These are phyloP conservation scores for Tolypeutes matacus DNA, from an alignment of 2,797 vertebrate species.

Conservation along the genomic window DNA sequence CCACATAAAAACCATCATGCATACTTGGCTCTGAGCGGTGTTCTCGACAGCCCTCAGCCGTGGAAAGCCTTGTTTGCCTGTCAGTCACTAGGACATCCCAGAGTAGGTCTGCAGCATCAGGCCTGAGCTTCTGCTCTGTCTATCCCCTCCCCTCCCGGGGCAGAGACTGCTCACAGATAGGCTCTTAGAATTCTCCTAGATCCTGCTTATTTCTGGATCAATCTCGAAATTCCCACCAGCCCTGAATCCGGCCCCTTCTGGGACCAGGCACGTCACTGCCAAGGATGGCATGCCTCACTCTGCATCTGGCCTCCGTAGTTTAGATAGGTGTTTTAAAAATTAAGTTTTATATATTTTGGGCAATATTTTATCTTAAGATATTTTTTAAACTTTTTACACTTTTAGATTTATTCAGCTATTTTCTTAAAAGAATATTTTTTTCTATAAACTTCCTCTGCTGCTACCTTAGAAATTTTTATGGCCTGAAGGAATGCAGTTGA, in stretches of 20 bases:
- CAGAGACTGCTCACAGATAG: no score
- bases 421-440: slow-evolving; percentile 89
- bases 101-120: no score
- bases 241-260: no score
- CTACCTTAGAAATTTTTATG: slow-evolving; percentile 84
- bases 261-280: no score
- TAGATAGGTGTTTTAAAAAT: slow-evolving; percentile 35
- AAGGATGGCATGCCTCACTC: neutral
- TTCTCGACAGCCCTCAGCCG: slow-evolving; percentile 73
- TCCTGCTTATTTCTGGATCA: no score
- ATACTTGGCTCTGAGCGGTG: slow-evolving; percentile 82
- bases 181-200: no score
- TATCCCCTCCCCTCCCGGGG: no score
- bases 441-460: slow-evolving; percentile 88
- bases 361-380: slow-evolving; percentile 86
- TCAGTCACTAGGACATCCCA: no score
- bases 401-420: slow-evolving; percentile 88
- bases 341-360: slow-evolving; percentile 78
- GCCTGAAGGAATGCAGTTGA: slow-evolving; percentile 82
- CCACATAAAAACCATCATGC: slow-evolving; percentile 72
- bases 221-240: no score
- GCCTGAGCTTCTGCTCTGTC: no score
- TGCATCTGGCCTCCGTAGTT: neutral
- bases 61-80: no score
- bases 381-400: slow-evolving; percentile 84